These are phyloP conservation scores for Drosophila mulleri DNA, from an alignment of 2,888 invertebrate species.

Conservation along the genomic window DNA sequence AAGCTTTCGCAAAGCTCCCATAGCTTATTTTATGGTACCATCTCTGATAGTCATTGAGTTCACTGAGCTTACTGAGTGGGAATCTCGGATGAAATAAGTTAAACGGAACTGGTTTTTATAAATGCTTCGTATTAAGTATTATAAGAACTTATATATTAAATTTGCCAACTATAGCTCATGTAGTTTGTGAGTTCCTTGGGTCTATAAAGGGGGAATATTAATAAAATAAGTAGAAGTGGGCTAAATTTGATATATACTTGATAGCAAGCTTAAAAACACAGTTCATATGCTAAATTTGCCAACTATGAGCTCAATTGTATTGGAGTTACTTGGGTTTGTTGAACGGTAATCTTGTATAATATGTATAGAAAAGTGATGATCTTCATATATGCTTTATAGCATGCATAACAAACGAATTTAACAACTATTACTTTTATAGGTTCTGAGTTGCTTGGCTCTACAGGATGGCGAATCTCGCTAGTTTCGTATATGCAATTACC, in stretches of 20 bases:
- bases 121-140: too few relatives aligned
- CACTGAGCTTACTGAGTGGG: too few relatives aligned
- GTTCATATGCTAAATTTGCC: not conserved
- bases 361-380: not conserved
- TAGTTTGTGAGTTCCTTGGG: not conserved
- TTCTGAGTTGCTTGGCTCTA: not conserved
- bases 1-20: not conserved
- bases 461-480: not conserved
- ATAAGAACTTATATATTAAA: not conserved
- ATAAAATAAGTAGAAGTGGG: not conserved
- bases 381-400: not conserved
- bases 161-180: not conserved
- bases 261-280: too few relatives aligned
- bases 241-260: not conserved
- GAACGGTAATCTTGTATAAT: not conserved
- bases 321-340: not conserved
- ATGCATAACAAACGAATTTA: too few relatives aligned
- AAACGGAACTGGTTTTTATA: too few relatives aligned
- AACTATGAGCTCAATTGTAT: not conserved
- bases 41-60: not conserved
- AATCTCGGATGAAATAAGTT: too few relatives aligned
- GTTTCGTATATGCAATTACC: too few relatives aligned
- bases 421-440: not conserved
- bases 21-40: not conserved
- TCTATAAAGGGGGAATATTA: not conserved